These are phyloP conservation scores for Acholoe squamosa DNA, from an alignment of 2,888 invertebrate species.

Conservation along the genomic window DNA sequence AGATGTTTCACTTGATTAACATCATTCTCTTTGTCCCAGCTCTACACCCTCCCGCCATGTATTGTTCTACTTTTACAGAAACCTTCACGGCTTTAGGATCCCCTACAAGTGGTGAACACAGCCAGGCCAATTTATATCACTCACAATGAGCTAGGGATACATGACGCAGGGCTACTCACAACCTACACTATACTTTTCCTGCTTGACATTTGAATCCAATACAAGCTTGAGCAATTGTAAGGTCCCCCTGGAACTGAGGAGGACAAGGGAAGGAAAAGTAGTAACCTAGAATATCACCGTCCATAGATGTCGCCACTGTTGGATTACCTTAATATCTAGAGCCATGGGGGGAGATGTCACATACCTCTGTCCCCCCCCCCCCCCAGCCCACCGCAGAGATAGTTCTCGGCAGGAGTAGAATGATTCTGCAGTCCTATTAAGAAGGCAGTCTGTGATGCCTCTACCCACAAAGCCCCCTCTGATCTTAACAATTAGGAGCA, in stretches of 20 bases:
- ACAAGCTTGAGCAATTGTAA: not conserved
- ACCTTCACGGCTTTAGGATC: not conserved
- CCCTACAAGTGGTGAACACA: conserved; percentile 19
- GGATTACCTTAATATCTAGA: not conserved
- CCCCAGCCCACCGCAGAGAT: not conserved
- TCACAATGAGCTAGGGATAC: not conserved
- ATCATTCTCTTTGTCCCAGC: too few relatives aligned
- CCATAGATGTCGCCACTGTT: too few relatives aligned
- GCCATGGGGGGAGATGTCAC: not conserved
- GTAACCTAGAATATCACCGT: too few relatives aligned
- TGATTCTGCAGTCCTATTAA: not conserved
- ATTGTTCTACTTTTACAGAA: not conserved
- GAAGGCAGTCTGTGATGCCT: not conserved
- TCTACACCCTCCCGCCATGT: not conserved
- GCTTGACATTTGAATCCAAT: not conserved
- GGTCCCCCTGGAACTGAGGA: too few relatives aligned
- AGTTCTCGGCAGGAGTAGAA: not conserved
- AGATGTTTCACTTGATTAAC: too few relatives aligned
- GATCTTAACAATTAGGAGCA: not conserved
- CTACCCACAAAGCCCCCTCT: not conserved
- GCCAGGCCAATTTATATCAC: not conserved
- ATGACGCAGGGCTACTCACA: not conserved
- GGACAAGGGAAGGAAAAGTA: too few relatives aligned
- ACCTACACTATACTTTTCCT: not conserved
- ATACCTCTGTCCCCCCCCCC: not conserved